These are phyloP conservation scores for Thinocorus orbignyianus DNA, from an alignment of 2,113 vertebrate genomes.

Conservation along the genomic window DNA sequence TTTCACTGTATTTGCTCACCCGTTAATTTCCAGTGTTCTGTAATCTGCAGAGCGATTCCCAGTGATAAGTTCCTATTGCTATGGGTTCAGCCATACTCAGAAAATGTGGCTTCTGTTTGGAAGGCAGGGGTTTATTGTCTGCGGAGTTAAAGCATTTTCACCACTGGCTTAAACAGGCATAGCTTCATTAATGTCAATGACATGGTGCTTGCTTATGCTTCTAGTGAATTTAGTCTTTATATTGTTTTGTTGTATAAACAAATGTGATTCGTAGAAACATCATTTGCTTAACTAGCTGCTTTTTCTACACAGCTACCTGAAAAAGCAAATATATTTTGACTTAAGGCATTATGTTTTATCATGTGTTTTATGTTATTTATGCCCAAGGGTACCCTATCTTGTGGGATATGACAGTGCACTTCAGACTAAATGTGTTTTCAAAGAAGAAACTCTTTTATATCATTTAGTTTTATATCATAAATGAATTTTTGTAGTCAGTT, in stretches of 20 bases:
- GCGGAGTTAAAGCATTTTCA: background rate
- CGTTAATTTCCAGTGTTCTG: background rate
- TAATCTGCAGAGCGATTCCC: background rate
- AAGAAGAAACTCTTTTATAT: slow-evolving; percentile 10
- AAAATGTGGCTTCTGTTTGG: background rate
- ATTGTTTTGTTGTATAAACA: slow-evolving; percentile 7
- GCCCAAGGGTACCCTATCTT: slow-evolving; percentile 27
- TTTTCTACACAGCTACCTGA: background rate
- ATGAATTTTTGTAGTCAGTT: slow-evolving; percentile 19
- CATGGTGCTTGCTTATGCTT: background rate
- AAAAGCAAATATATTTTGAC: slow-evolving; percentile 29
- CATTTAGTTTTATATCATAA: slow-evolving; percentile 19
- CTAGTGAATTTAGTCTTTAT: slow-evolving; percentile 24
- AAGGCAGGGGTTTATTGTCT: background rate
- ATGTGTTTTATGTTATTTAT: slow-evolving; percentile 47
- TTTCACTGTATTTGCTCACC: background rate
- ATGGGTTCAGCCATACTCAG: background rate
- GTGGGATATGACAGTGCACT: slow-evolving; percentile 30
- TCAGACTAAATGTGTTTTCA: slow-evolving; percentile 53
- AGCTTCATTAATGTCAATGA: background rate
- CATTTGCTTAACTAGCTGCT: slow-evolving; percentile 55
- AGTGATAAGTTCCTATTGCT: background rate
- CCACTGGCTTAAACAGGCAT: background rate
- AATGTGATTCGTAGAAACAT: slow-evolving; percentile 21
- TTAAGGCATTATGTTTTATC: slow-evolving; percentile 25